Evolutionary conservation across 2,113 vertebrate species (phyloP), one percentile per base, ranked within the genome.

Genomic region (Leptobrachium leishanense): DNA sequence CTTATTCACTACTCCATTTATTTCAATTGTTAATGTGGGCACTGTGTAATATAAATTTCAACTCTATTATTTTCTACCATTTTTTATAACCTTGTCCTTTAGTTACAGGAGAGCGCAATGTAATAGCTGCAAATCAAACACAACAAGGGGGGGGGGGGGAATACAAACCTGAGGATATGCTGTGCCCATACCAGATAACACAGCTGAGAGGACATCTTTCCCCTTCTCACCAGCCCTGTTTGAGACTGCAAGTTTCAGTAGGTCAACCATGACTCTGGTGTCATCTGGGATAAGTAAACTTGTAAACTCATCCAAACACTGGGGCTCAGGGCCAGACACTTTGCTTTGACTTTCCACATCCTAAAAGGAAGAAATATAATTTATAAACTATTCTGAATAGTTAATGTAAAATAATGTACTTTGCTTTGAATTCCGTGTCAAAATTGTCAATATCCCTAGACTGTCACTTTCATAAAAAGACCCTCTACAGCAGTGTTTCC

Each of bases 141-240:
- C 20, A 12, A 85, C 43, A 5, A 73, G 4, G 31, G 11, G 4
- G 55, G 10, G 4, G 31, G 11, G 4, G 55, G 10, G 55, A 59
- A n/a, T 31, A 15, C 88, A 85, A 68, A 95, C 98, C 96, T 98
- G 97, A 8, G 97, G 96, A 86, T 97, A 99, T 40, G 97, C 95
- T 0, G 95, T 98, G 20, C 97, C 97, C 97, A 99, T 98, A 76
- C 96, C 98, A 1, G 97, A 98, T 20, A 99, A 91, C 82, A 99
- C 95, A 2, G 97, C 96, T 0, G 98, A 99, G 20, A 99, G 92
- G 72, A 99, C 97, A 2, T 98, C 97, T 83, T 85, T 93, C 71
- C 96, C 98, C 81, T 95, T 96, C 69, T 98, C 97, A 1, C 97
- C 97, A 0, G 97, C 94, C 57, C 97, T 92, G 83, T 88, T 90